Conservation (phyloP, 2,888 invertebrate genomes). For the Palloptera scutellata region DNA sequence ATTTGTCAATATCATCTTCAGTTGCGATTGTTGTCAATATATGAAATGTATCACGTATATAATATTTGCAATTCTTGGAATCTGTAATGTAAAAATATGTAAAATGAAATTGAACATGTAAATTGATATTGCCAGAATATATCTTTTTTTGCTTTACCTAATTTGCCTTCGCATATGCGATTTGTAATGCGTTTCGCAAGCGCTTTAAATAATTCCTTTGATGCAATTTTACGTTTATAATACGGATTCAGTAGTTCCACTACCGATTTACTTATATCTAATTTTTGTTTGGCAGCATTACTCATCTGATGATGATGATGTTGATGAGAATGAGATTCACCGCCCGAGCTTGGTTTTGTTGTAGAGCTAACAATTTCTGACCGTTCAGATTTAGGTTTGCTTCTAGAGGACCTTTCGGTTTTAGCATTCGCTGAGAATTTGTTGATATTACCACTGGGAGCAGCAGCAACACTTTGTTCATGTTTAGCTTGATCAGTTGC, state of each 20-base stretch:
- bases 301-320: neutral
- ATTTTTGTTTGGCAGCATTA: conserved; percentile 37
- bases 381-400: neutral
- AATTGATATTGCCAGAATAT: neutral
- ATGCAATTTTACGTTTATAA: conserved; percentile 58
- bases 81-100: conserved; percentile 39
- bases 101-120: neutral
- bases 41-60: conserved; percentile 54
- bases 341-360: neutral
- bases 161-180: conserved; percentile 50
- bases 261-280: conserved; percentile 53
- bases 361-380: no score
- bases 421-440: no score
- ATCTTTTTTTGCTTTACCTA: conserved; percentile 42
- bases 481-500: no score
- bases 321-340: conserved; percentile 5
- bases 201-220: conserved; percentile 57
- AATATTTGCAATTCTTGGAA: conserved; percentile 49
- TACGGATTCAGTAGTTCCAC: conserved; percentile 59
- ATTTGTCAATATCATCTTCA: conserved; percentile 56
- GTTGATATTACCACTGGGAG: no score
- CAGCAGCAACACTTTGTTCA: no score
- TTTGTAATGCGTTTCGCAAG: conserved; percentile 58
- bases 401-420: neutral
- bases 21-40: conserved; percentile 52